Evolutionary conservation across 1,140 invertebrate genomes (phyloP).

Genomic region (Lepidurus arcticus): DNA sequence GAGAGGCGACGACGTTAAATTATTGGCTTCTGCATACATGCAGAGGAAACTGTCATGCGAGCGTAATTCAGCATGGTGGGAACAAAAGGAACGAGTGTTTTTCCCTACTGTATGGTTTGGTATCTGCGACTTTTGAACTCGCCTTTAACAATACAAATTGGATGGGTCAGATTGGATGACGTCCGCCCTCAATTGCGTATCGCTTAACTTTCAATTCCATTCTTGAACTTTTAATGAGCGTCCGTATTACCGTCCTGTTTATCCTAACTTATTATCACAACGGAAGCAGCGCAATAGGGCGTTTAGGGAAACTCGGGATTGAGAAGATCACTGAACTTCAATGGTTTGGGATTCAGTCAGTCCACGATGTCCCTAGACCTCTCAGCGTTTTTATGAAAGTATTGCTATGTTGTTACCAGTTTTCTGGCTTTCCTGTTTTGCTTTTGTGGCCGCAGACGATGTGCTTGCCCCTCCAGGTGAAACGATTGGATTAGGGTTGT

Average conservation of each 20-base stretch:
- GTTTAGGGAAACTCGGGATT: neutral
- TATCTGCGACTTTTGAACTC: neutral
- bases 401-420: neutral
- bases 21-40: neutral
- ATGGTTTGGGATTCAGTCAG: neutral
- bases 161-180: neutral
- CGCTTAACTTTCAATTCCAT: neutral
- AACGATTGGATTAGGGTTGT: neutral
- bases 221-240: neutral
- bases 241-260: neutral
- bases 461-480: neutral
- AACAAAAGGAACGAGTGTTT: neutral
- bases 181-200: neutral
- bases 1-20: conserved; percentile 29
- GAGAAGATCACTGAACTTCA: neutral
- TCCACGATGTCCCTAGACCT: neutral
- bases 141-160: conserved; percentile 19
- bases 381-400: neutral
- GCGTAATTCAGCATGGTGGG: neutral
- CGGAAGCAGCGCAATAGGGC: neutral
- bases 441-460: neutral
- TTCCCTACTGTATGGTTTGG: neutral
- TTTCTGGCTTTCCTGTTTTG: neutral
- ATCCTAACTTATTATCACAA: neutral
- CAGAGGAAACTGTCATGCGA: conserved; percentile 4